Evolutionary conservation across 2,113 vertebrate genomes (phyloP).

Genomic region (Trochalopteron elliotii): DNA sequence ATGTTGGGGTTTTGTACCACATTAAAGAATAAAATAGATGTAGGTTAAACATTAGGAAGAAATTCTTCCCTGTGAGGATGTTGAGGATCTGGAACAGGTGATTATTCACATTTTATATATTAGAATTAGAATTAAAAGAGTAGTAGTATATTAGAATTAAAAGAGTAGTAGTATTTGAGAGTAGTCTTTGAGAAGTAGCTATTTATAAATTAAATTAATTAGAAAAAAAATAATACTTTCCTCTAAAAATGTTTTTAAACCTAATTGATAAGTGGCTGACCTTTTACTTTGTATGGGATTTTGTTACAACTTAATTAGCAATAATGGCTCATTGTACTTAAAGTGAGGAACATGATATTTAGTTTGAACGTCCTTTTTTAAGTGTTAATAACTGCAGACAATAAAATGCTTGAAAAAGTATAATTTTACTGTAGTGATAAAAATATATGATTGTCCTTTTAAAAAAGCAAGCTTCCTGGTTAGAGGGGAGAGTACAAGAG

Average conservation of each 20-base stretch:
- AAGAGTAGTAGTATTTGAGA: no score
- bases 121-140: neutral
- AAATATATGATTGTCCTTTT: neutral
- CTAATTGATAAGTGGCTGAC: neutral
- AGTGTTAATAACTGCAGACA: neutral
- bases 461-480: neutral
- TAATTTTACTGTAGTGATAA: neutral
- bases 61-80: neutral
- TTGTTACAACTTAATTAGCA: neutral
- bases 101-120: neutral
- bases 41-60: neutral
- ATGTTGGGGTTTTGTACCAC: rapidly evolving
- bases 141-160: neutral
- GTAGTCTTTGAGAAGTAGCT: neutral
- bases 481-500: neutral
- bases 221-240: neutral
- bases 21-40: neutral
- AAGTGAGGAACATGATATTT: neutral
- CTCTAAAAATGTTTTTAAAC: neutral
- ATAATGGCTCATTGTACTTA: neutral
- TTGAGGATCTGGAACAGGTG: neutral
- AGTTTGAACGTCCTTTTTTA: neutral
- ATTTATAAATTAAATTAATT: neutral
- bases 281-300: neutral
- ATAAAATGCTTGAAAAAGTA: neutral